A percentile compares a stretch with the other conserved stretches of the same genome.
phyloP scores from a whole-genome alignment of 2,888 invertebrate genomes.

The Resseliella maxima region DNA sequence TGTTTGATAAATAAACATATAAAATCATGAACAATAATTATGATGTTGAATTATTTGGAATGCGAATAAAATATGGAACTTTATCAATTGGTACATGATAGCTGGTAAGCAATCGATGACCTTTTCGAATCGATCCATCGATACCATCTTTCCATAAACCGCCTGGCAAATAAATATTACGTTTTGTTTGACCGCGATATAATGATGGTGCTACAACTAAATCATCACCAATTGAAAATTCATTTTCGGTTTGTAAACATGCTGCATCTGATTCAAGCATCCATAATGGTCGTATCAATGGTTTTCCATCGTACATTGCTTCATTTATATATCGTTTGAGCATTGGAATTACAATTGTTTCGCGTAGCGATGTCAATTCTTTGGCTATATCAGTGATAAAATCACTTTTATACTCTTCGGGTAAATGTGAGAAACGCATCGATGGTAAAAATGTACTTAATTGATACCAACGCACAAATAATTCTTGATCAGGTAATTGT shows the following conservation, averaged over 20 bases:
- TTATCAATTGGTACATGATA: slow-evolving; percentile 83
- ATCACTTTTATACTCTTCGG: slow-evolving; percentile 87
- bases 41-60: slow-evolving; percentile 86
- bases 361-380: slow-evolving; percentile 78
- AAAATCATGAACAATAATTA: slow-evolving; percentile 61
- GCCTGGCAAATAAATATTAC: slow-evolving; percentile 87
- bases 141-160: slow-evolving; percentile 95
- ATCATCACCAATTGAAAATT: slow-evolving; percentile 91
- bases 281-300: slow-evolving; percentile 90
- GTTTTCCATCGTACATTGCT: slow-evolving; percentile 83
- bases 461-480: slow-evolving; percentile 92
- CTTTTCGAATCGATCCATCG: slow-evolving; percentile 85
- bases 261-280: slow-evolving; percentile 85
- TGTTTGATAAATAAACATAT: neutral
- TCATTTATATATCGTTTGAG: slow-evolving; percentile 82
- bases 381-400: slow-evolving; percentile 81
- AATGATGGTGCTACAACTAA: slow-evolving; percentile 91
- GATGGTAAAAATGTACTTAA: slow-evolving; percentile 91
- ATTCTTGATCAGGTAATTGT: slow-evolving; percentile 80
- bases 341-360: slow-evolving; percentile 80
- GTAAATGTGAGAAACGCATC: slow-evolving; percentile 89
- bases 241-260: slow-evolving; percentile 81
- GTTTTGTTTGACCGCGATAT: slow-evolving; percentile 74
- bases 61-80: slow-evolving; percentile 85
- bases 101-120: slow-evolving; percentile 90